These are phyloP conservation scores for Chrysolina oricalcia DNA, from an alignment of 2,888 invertebrate species.

Conservation along the genomic window DNA sequence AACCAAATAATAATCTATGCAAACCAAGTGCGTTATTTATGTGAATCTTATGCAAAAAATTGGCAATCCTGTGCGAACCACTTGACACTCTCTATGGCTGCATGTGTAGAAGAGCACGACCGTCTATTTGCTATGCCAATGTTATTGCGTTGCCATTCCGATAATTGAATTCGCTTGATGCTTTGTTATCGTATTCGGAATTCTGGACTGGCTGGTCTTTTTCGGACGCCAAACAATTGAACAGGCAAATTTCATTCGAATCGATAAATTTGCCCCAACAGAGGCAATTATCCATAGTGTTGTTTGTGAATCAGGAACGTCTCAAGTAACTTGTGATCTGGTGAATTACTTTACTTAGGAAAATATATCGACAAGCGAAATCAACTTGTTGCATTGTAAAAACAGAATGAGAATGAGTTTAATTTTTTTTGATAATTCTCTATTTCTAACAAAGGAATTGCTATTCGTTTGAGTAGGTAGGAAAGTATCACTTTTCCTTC, in stretches of 20 bases:
- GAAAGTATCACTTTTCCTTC: too few species aligned
- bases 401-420: too few species aligned
- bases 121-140: slow-evolving; percentile 54
- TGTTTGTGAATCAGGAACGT: too few species aligned
- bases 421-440: too few species aligned
- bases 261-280: not conserved
- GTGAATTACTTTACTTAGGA: too few species aligned
- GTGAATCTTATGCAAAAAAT: slow-evolving; percentile 35
- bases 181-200: slow-evolving; percentile 43
- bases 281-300: not conserved
- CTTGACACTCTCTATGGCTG: slow-evolving; percentile 67
- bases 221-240: not conserved
- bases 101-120: slow-evolving; percentile 62
- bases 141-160: slow-evolving; percentile 53
- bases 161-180: slow-evolving; percentile 53
- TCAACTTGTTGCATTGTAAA: too few species aligned
- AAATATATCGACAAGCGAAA: too few species aligned
- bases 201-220: not conserved
- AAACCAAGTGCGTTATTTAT: not conserved
- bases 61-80: slow-evolving; percentile 56
- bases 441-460: too few species aligned
- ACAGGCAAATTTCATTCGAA: slow-evolving; percentile 14
- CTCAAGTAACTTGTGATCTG: too few species aligned
- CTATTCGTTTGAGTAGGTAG: too few species aligned
- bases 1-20: too few species aligned